phyloP scores from a whole-genome alignment of 1,140 invertebrate genomes.

The Frieseomelitta varia region DNA sequence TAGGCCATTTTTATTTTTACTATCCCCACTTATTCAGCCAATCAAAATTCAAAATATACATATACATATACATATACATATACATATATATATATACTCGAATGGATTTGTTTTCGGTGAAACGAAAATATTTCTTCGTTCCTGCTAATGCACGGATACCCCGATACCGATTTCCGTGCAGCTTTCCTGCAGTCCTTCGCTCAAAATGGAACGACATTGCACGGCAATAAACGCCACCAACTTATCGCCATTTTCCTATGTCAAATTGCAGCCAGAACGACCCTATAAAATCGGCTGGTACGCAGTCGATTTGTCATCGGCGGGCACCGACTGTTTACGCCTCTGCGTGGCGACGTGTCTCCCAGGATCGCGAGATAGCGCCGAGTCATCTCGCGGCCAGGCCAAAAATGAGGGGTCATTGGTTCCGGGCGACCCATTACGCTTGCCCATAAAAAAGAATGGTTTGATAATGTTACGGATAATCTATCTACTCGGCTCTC shows the following conservation, averaged over 20 bases:
- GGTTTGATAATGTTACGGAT: conserved; percentile 60
- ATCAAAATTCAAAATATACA: neutral
- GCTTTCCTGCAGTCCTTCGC: neutral
- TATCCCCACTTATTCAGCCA: neutral
- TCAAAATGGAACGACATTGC: neutral
- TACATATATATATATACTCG: too few species aligned
- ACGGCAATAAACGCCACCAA: neutral
- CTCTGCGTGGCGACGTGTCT: conserved; percentile 20
- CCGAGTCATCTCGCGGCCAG: conserved; percentile 39
- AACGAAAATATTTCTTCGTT: conserved; percentile 35
- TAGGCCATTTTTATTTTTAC: conserved; percentile 13
- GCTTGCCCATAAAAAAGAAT: conserved; percentile 49
- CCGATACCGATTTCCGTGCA: neutral
- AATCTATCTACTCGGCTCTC: conserved; percentile 60
- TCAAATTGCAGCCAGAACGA: neutral
- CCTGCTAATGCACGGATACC: neutral
- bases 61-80: too few species aligned
- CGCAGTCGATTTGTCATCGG: neutral
- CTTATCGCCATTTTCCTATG: neutral
- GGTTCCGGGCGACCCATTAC: conserved; percentile 45
- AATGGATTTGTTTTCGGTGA: conserved; percentile 4
- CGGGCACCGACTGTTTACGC: conserved; percentile 32
- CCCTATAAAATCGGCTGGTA: neutral
- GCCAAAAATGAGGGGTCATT: conserved; percentile 44
- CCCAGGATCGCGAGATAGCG: neutral